Conservation (phyloP, 2,888 invertebrate species). For the Tortrix viridana region DNA sequence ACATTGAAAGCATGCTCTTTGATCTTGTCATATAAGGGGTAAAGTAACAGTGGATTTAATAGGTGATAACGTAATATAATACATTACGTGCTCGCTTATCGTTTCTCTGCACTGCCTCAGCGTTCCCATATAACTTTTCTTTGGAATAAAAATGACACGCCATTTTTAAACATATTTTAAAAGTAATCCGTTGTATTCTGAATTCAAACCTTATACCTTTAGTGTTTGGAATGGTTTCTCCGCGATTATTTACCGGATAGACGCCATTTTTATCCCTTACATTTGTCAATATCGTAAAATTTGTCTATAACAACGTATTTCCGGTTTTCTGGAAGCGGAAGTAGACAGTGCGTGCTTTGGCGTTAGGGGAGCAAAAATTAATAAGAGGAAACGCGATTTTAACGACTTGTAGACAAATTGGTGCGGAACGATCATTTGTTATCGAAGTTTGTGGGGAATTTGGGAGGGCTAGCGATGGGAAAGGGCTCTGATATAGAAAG, state of each 20-base stretch:
- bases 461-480: conserved; percentile 44
- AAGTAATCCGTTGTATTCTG: not conserved
- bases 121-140: conserved; percentile 23
- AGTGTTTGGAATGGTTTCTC: conserved; percentile 3
- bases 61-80: not conserved
- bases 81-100: not conserved
- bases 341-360: conserved; percentile 56
- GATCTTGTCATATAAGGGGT: too few relatives aligned
- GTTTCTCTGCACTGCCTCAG: not conserved
- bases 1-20: too few relatives aligned
- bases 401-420: conserved; percentile 76
- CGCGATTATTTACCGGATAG: conserved; percentile 5
- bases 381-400: conserved; percentile 76
- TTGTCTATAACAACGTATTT: conserved; percentile 62
- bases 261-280: conserved; percentile 46
- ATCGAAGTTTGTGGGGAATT: conserved; percentile 58
- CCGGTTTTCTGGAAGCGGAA: conserved; percentile 57
- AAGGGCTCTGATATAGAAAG: too few relatives aligned
- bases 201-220: conserved; percentile 12
- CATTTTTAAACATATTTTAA: conserved; percentile 29
- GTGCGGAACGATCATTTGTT: conserved; percentile 76
- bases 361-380: conserved; percentile 72
- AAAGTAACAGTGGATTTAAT: too few relatives aligned
- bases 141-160: conserved; percentile 25
- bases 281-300: conserved; percentile 65